Evolutionary conservation across 2,888 invertebrate genomes (phyloP), one percentile per base, ranked within the genome.

Genomic region (Crocallis elinguaria): DNA sequence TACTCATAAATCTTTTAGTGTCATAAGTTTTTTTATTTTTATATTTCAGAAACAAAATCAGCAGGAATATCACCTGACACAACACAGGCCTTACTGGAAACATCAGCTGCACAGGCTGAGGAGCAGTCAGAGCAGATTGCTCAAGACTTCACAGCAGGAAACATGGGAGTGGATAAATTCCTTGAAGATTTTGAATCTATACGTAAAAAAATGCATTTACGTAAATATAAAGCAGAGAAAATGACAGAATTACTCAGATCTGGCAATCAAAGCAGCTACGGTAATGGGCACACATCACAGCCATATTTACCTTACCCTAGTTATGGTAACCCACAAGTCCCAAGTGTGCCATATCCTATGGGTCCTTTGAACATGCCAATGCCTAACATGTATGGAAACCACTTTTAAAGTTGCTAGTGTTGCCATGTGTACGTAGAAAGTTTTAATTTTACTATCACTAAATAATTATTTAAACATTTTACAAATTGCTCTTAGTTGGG

Each of bases 151-250:
- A 92, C 97, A 27, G 93, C 94, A 9, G 95, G 94, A 6, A 94
- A 94, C 75, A 82, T 86, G 53, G 94, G 95, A 45, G 91, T 96
- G 5, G 99, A 98, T 13, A 94, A 94, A 55, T 99, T 98, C 78
- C 86, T 98, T 3, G 96, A 96, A 55, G 94, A 96, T 51, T 99
- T 98, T 82, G 92, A 96, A 50, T 92, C 93, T 0, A 93, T 94
- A 57, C 93, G 99, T 36, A 89, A 84, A 61, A 79, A 76, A 57
- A 90, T 90, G 90, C 90, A 90, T 39, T 60, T 89, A 94, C 93
- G 98, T 41, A 95, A 97, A 77, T 95, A 98, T 8, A 99, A 99
- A 89, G 95, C 97, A 0, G 99, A 99, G 62, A 98, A 99, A 90
- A 95, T 99, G 95, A 92, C 94, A 38, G 96, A 97, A 73, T 82